Percentiles rank a stretch among this genome's conserved stretches.
phyloP scores from a whole-genome alignment of 2,113 vertebrate genomes.

The Odocoileus virginianus region DNA sequence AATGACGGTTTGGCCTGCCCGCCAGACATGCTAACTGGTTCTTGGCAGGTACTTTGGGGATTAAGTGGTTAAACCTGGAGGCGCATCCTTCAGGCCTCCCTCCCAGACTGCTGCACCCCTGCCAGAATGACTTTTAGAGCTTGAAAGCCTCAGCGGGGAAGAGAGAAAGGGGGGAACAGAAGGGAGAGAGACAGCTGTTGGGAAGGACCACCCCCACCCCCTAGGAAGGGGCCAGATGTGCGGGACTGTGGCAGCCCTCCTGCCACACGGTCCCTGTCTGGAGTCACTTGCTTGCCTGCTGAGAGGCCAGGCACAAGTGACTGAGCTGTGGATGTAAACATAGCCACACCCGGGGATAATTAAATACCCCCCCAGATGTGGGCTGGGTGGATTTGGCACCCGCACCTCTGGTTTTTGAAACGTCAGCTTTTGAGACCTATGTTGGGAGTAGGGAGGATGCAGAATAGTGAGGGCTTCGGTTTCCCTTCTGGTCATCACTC shows the following conservation, averaged over 20 bases:
- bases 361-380: background rate
- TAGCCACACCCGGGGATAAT: background rate
- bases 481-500: background rate
- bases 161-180: constrained; percentile 36
- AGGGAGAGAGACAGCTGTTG: constrained; percentile 53
- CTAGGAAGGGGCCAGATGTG: constrained; percentile 34
- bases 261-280: constrained; percentile 31
- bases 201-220: background rate
- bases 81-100: background rate
- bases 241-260: background rate
- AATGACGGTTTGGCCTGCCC: background rate
- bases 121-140: constrained; percentile 7
- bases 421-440: background rate
- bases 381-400: background rate
- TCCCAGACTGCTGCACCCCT: background rate
- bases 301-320: constrained; percentile 28
- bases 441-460: background rate
- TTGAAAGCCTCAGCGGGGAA: constrained; percentile 39
- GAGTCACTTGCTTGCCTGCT: background rate
- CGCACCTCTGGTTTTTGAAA: background rate
- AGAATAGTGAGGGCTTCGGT: background rate
- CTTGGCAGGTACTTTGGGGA: constrained; percentile 70
- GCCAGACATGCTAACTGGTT: constrained; percentile 48
- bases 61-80: constrained; percentile 69
- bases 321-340: background rate